phyloP scores from a whole-genome alignment of 2,888 invertebrate species.

The Cactoblastis cactorum region DNA sequence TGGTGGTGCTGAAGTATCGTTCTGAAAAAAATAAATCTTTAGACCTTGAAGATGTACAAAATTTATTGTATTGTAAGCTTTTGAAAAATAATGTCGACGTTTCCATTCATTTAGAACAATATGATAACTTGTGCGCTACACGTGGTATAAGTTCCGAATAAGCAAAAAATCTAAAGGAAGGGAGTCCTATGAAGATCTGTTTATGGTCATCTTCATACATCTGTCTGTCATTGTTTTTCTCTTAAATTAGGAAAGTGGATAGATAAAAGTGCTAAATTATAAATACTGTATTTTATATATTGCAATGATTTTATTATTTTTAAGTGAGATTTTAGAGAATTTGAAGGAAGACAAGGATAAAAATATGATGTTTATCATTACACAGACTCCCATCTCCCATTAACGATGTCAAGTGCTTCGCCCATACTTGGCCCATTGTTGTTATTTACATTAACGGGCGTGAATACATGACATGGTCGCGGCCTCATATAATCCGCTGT shows the following conservation, averaged over 20 bases:
- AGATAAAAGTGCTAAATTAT: too few relatives aligned
- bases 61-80: too few relatives aligned
- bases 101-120: slow-evolving; percentile 30
- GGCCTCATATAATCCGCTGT: slow-evolving; percentile 18
- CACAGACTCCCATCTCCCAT: too few relatives aligned
- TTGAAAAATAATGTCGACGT: slow-evolving; percentile 18
- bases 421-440: slow-evolving; percentile 1
- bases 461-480: not conserved
- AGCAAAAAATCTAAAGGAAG: slow-evolving; percentile 42
- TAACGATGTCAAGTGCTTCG: not conserved
- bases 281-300: too few relatives aligned
- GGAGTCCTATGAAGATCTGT: slow-evolving; percentile 31
- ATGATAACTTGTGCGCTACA: slow-evolving; percentile 62
- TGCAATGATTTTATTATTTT: too few relatives aligned
- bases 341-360: too few relatives aligned
- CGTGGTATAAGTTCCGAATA: slow-evolving; percentile 52
- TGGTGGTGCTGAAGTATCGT: too few relatives aligned
- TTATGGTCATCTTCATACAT: slow-evolving; percentile 20
- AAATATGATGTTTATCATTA: too few relatives aligned
- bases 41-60: too few relatives aligned
- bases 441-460: not conserved
- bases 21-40: too few relatives aligned
- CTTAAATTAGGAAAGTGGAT: not conserved
- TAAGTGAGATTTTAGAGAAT: too few relatives aligned
- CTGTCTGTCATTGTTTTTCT: slow-evolving; percentile 8